Conservation (phyloP, 2,113 vertebrate genomes). For the Pluvialis apricaria region DNA sequence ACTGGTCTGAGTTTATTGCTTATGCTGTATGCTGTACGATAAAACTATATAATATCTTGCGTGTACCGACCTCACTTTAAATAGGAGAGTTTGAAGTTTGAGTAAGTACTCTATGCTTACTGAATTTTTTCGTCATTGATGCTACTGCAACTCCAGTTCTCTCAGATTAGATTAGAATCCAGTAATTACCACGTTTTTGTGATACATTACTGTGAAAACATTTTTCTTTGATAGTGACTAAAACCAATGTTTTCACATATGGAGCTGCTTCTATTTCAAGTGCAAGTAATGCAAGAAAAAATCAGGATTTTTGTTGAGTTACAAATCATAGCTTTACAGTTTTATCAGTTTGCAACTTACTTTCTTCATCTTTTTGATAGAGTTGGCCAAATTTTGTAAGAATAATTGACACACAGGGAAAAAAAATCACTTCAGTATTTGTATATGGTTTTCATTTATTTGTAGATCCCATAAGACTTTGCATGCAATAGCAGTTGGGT, state of each 20-base stretch:
- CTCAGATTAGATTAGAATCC: neutral
- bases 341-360: neutral
- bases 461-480: neutral
- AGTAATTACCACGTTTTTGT: neutral
- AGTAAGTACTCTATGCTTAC: neutral
- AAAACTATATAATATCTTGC: neutral
- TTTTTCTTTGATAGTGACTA: neutral
- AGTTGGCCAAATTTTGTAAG: neutral
- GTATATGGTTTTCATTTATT: neutral
- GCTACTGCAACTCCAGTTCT: neutral
- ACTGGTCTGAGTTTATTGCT: neutral
- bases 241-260: neutral
- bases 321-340: neutral
- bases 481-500: neutral
- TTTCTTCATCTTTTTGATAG: neutral
- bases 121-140: neutral
- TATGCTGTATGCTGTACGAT: neutral
- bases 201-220: neutral
- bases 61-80: neutral
- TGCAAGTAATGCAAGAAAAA: neutral
- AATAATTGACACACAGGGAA: neutral
- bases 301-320: neutral
- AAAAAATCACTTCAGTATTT: neutral
- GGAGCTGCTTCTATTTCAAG: neutral
- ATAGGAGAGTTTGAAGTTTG: neutral